Evolutionary conservation across 2,888 invertebrate species (phyloP), one percentile per base, ranked within the genome.

Genomic region (Lordiphosa andalusiaca): DNA sequence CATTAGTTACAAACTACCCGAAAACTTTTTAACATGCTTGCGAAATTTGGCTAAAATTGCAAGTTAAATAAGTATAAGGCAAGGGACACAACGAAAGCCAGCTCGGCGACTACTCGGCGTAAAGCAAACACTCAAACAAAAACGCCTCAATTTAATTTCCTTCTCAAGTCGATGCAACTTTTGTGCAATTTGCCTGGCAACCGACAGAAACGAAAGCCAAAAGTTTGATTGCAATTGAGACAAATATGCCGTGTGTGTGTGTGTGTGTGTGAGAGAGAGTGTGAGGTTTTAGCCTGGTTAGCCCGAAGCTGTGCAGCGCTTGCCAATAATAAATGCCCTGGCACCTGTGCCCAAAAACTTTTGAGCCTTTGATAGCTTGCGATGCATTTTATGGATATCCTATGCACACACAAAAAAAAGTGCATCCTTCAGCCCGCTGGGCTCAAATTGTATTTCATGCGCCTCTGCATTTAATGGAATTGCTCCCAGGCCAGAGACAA

Each of bases 381-480:
- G 82, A 82, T 76, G 75, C 75, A 76, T 82, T 82, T 76, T 76
- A 76, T 76, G 74, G 74, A 68, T 64, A 70, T 68, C 63, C 71
- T 41, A 66, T 67, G 53, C 49, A 49, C 49, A n/a, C 41, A 41
- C 30, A n/a, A 40, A 19, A 10, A 40, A n/a, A 23, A 12, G 19
- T 25, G 19, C 36, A n/a, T n/a, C n/a, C 30, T 39, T 23, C 48
- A 48, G 13, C 40, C 53, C 25, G 6, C 41, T 41, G 49, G 44
- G 52, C 53, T 54, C 57, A 74, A 63, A 78, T 62, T 71, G 78
- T 74, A 68, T 76, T 76, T 82, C 75, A 76, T 76, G 83, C 68
- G 78, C 83, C 83, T 82, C 75, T 76, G 75, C 78, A 62, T 82
- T 82, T 76, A 76, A 76, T 76, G 78, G 83, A 76, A 82, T 70